phyloP scores from a whole-genome alignment of 2,113 vertebrate species.

The Poecilia latipinna region DNA sequence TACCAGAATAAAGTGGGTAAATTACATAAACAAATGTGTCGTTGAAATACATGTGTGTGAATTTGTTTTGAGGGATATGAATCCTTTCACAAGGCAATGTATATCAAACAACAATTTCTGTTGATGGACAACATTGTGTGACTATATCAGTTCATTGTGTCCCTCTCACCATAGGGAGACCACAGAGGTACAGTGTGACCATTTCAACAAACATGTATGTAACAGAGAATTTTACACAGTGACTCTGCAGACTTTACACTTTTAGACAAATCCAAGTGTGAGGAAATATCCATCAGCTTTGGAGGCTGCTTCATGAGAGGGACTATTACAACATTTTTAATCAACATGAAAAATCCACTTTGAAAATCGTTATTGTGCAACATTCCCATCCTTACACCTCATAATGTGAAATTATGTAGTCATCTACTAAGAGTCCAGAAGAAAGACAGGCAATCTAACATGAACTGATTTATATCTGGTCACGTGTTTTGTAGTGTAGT shows the following conservation, averaged over 20 bases:
- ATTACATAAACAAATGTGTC: no score
- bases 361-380: slow-evolving; percentile 2
- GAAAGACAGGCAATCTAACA: not conserved
- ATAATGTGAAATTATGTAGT: not conserved
- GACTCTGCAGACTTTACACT: slow-evolving; percentile 18
- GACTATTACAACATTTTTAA: no score
- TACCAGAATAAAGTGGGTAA: no score
- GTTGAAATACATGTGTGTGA: no score
- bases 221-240: slow-evolving; percentile 58
- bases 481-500: not conserved
- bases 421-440: not conserved
- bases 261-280: not conserved
- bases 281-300: not conserved
- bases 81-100: no score
- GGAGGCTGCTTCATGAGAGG: no score
- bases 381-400: slow-evolving; percentile 4
- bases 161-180: slow-evolving; percentile 22
- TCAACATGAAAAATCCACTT: no score
- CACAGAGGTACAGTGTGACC: not conserved
- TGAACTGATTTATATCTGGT: not conserved
- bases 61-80: no score
- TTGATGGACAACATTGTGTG: no score
- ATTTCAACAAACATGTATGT: slow-evolving; percentile 38
- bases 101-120: no score
- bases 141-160: not conserved